A percentile compares a stretch with the other conserved stretches of the same genome.
These are phyloP conservation scores for Sesia bembeciformis DNA, from an alignment of 2,888 invertebrate species.

Conservation along the genomic window DNA sequence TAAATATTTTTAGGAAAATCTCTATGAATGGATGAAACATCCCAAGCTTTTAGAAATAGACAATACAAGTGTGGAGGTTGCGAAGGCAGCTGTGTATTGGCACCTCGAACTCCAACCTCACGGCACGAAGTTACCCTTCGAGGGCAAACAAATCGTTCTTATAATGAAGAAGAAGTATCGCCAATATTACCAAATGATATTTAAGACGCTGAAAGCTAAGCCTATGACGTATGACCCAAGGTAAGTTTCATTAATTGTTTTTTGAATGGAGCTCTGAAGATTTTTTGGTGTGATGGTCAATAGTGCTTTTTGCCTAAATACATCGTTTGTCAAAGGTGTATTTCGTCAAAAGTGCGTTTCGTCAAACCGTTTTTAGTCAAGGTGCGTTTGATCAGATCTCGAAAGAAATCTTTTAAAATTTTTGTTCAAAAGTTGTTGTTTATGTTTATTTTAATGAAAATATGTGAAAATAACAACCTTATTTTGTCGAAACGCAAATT, in stretches of 20 bases:
- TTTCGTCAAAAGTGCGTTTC: too few species aligned
- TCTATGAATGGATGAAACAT: conserved; percentile 66
- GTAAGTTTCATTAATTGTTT: conserved; percentile 19
- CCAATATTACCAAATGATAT: conserved; percentile 67
- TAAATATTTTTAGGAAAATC: conserved; percentile 39
- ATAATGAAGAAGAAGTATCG: conserved; percentile 67
- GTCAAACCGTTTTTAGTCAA: too few species aligned
- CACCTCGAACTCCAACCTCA: conserved; percentile 43
- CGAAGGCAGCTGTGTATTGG: conserved; percentile 63
- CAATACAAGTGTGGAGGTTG: conserved; percentile 56
- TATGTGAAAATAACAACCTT: too few species aligned
- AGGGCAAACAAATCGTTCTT: conserved; percentile 62
- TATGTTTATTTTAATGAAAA: too few species aligned
- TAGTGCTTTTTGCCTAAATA: too few species aligned
- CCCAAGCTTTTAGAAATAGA: conserved; percentile 62
- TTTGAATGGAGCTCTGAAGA: too few species aligned
- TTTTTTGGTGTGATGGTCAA: too few species aligned
- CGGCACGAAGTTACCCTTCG: conserved; percentile 50
- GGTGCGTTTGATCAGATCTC: too few species aligned
- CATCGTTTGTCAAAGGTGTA: too few species aligned
- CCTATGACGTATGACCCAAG: conserved; percentile 63
- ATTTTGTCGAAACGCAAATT: too few species aligned
- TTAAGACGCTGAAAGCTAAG: conserved; percentile 61
- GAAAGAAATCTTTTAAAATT: too few species aligned
- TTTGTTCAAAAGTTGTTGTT: too few species aligned